Percentiles rank a stretch among this genome's conserved stretches.
These are phyloP conservation scores for Xenopus borealis DNA, from an alignment of 2,113 vertebrate species.

Conservation along the genomic window DNA sequence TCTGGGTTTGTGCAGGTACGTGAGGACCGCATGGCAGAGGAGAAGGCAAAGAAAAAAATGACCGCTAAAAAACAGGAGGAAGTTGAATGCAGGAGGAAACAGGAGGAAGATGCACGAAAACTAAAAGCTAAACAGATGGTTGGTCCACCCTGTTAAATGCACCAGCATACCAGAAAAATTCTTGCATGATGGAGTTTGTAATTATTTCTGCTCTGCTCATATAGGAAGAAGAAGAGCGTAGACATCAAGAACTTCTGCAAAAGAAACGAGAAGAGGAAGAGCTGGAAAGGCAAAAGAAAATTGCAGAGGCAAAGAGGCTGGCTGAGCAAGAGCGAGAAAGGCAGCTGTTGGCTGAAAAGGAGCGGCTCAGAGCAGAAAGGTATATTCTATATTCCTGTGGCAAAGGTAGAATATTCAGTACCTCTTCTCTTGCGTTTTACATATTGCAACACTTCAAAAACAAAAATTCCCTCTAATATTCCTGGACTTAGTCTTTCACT, in stretches of 20 bases:
- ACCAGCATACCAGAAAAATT: too few relatives aligned
- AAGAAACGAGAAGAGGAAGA: slow-evolving; percentile 79
- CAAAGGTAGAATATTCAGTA: too few relatives aligned
- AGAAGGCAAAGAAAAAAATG: slow-evolving; percentile 80
- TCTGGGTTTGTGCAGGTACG: slow-evolving; percentile 57
- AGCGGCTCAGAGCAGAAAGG: slow-evolving; percentile 64
- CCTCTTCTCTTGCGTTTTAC: too few relatives aligned
- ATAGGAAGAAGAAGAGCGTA: slow-evolving; percentile 78
- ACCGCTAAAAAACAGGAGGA: slow-evolving; percentile 83
- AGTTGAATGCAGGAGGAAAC: slow-evolving; percentile 72
- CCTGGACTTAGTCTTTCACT: too few relatives aligned
- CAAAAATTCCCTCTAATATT: too few relatives aligned
- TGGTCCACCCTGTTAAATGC: too few relatives aligned
- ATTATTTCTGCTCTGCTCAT: neutral
- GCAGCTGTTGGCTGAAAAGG: slow-evolving; percentile 57
- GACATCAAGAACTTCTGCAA: slow-evolving; percentile 71
- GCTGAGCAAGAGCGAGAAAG: slow-evolving; percentile 69
- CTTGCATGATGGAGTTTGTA: neutral
- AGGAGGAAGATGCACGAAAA: slow-evolving; percentile 80
- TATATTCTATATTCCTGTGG: slow-evolving; percentile 13
- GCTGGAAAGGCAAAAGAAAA: slow-evolving; percentile 64
- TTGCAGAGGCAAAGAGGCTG: slow-evolving; percentile 65
- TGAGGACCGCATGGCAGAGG: slow-evolving; percentile 80
- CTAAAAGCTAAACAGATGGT: slow-evolving; percentile 79
- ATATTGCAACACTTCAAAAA: too few relatives aligned